These are phyloP conservation scores for Limanda limanda DNA, from an alignment of 2,113 vertebrate species.

Conservation along the genomic window DNA sequence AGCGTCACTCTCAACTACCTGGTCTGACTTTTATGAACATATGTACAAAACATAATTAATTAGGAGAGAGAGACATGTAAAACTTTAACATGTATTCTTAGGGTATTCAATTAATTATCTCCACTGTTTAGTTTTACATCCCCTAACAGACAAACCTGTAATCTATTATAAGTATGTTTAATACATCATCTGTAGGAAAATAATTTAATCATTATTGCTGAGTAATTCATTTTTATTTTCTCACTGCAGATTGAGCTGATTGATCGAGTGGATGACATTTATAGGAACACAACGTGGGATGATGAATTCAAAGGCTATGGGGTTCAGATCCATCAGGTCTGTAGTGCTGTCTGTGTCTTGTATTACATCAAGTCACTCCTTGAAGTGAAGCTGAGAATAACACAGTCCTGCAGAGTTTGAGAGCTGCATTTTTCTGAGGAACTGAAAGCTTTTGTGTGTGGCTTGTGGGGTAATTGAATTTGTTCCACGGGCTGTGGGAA, in stretches of 20 bases:
- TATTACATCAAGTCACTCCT: conserved; percentile 17
- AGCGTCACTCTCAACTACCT: conserved; percentile 97
- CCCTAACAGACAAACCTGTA: not conserved
- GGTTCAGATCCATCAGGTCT: conserved; percentile 97
- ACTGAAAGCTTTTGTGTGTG: conserved; percentile 64
- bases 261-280: conserved; percentile 98
- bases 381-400: conserved; percentile 36
- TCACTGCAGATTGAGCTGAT: conserved; percentile 92
- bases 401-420: conserved; percentile 16
- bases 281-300: conserved; percentile 95
- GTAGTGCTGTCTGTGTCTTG: conserved; percentile 1
- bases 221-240: not conserved
- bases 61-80: not conserved
- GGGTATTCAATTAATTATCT: not conserved
- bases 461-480: conserved; percentile 61
- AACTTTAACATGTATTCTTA: not conserved
- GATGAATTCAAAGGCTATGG: conserved; percentile 93
- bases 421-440: conserved; percentile 34
- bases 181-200: not conserved
- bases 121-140: not conserved
- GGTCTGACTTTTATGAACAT: conserved; percentile 75
- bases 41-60: not conserved
- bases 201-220: not conserved
- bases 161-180: not conserved
- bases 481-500: conserved; percentile 64